These are phyloP conservation scores for Nomada goodeniana DNA, from an alignment of 2,888 invertebrate species.

Conservation along the genomic window DNA sequence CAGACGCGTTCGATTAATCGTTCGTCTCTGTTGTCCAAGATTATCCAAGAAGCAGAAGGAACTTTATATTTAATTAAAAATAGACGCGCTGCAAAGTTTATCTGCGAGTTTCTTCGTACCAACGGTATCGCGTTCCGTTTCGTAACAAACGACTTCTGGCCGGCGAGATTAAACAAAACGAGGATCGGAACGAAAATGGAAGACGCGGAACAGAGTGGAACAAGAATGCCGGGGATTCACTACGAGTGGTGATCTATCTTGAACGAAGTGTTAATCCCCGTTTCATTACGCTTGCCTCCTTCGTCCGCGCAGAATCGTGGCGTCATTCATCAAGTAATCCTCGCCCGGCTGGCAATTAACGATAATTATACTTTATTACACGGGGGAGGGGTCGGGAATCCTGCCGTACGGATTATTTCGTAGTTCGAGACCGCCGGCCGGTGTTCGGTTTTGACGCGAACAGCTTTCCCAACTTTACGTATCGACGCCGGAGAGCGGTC, in stretches of 20 bases:
- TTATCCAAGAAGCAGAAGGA: no score
- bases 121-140: not conserved
- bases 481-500: conserved; percentile 41
- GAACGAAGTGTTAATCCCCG: conserved; percentile 32
- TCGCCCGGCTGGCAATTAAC: conserved; percentile 56
- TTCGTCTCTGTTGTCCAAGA: no score
- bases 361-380: conserved; percentile 60
- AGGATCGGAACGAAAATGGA: conserved; percentile 3
- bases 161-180: conserved; percentile 27
- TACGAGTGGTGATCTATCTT: conserved; percentile 10
- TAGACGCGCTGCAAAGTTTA: not conserved
- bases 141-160: conserved; percentile 19
- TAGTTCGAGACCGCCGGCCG: conserved; percentile 1
- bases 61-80: no score
- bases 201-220: not conserved
- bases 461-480: conserved; percentile 42
- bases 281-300: conserved; percentile 46
- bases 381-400: not conserved
- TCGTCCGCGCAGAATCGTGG: conserved; percentile 27
- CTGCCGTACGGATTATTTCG: conserved; percentile 39
- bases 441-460: conserved; percentile 15
- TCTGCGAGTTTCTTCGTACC: not conserved
- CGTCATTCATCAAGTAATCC: conserved; percentile 38
- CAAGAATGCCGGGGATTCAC: conserved; percentile 14
- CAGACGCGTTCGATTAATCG: no score